Conservation (phyloP, 2,113 vertebrate genomes). For the Spea multiplicata region DNA sequence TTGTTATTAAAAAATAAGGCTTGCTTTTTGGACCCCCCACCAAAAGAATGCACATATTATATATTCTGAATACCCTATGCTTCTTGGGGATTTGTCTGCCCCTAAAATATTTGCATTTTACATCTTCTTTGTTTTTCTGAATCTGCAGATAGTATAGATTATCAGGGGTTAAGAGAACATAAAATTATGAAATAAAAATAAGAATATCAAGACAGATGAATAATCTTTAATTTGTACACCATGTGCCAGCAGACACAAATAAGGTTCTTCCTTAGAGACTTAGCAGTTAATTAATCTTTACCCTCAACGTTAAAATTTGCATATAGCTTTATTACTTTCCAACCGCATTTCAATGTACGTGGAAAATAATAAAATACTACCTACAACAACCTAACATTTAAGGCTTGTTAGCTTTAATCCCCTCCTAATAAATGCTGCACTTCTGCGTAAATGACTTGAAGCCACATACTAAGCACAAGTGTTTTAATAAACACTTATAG, state of each 20-base stretch:
- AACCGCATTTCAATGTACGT: constrained; percentile 16
- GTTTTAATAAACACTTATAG: neutral
- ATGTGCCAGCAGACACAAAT: constrained; percentile 18
- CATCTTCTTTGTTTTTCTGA: too few species aligned
- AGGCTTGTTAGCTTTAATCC: constrained; percentile 36
- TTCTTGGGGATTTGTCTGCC: too few species aligned
- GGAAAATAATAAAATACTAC: constrained; percentile 34
- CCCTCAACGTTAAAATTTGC: constrained; percentile 29
- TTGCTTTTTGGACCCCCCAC: too few species aligned
- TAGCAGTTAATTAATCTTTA: constrained; percentile 41
- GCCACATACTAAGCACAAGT: neutral
- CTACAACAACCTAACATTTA: constrained; percentile 34
- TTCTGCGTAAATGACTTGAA: constrained; percentile 17
- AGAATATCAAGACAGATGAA: neutral
- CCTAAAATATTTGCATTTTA: too few species aligned
- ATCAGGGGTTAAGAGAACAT: too few species aligned
- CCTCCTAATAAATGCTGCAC: constrained; percentile 23
- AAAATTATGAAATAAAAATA: too few species aligned
- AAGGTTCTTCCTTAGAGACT: constrained; percentile 28
- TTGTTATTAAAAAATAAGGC: too few species aligned
- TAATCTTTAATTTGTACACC: constrained; percentile 19
- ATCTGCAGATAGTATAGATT: too few species aligned
- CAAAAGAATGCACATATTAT: too few species aligned
- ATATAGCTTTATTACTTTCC: constrained; percentile 31
- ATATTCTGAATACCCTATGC: too few species aligned